Percentiles rank a stretch among this genome's conserved stretches.
Conservation (phyloP, 2,888 invertebrate genomes). For the Chesias legatella region DNA sequence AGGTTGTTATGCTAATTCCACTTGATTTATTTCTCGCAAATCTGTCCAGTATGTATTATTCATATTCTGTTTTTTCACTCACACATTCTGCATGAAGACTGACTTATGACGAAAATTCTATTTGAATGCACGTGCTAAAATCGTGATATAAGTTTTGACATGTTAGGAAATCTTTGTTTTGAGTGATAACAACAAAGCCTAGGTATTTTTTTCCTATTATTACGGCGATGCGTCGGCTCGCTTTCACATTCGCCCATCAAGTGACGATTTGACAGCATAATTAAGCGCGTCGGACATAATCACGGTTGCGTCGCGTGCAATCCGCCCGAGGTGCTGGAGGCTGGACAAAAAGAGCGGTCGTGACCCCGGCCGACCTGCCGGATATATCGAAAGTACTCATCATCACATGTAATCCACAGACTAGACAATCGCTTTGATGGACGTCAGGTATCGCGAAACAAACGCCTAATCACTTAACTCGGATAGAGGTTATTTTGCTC, state of each 20-base stretch:
- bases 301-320: slow-evolving; percentile 64
- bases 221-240: slow-evolving; percentile 50
- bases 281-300: slow-evolving; percentile 74
- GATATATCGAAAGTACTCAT: slow-evolving; percentile 74
- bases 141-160: slow-evolving; percentile 33
- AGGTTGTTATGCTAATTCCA: slow-evolving; percentile 35
- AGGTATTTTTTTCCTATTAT: slow-evolving; percentile 53
- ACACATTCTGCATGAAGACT: slow-evolving; percentile 34
- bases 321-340: slow-evolving; percentile 36
- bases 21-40: slow-evolving; percentile 39
- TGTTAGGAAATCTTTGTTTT: slow-evolving; percentile 35
- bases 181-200: slow-evolving; percentile 31
- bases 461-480: slow-evolving; percentile 13
- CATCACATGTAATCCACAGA: slow-evolving; percentile 43
- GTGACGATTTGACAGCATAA: slow-evolving; percentile 77
- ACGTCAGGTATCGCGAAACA: slow-evolving; percentile 18
- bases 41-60: slow-evolving; percentile 27
- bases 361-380: slow-evolving; percentile 71
- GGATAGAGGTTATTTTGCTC: slow-evolving; percentile 14
- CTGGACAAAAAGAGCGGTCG: slow-evolving; percentile 70
- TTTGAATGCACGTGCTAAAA: slow-evolving; percentile 37
- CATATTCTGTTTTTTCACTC: slow-evolving; percentile 34
- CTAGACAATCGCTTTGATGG: slow-evolving; percentile 16
- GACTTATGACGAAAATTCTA: slow-evolving; percentile 31
- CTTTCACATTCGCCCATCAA: slow-evolving; percentile 75